These are phyloP conservation scores for Gambusia affinis DNA, from an alignment of 2,113 vertebrate species.

Conservation along the genomic window DNA sequence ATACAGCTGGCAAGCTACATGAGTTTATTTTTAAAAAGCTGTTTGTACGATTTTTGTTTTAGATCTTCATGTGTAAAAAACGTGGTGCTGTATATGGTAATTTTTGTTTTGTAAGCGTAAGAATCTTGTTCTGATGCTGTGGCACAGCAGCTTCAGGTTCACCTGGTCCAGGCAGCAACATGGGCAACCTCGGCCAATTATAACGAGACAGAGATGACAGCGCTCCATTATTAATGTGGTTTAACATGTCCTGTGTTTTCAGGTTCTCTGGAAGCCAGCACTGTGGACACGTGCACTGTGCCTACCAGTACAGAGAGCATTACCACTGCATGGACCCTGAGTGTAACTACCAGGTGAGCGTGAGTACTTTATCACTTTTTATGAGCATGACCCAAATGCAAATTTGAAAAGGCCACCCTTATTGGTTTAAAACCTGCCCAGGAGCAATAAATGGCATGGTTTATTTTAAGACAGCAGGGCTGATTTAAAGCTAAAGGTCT, in stretches of 20 bases:
- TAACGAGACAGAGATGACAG: background rate
- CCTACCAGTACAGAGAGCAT: slow-evolving; percentile 98
- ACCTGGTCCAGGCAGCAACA: background rate
- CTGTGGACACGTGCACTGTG: slow-evolving; percentile 97
- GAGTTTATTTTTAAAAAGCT: too few species aligned
- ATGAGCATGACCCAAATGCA: slow-evolving; percentile 34
- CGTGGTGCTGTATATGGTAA: too few species aligned
- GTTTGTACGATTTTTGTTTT: background rate
- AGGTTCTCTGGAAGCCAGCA: slow-evolving; percentile 99
- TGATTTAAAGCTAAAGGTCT: slow-evolving; percentile 6
- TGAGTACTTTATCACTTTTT: slow-evolving; percentile 60
- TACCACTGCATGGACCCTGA: slow-evolving; percentile 99
- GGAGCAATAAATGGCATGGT: background rate
- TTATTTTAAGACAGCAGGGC: slow-evolving; percentile 8
- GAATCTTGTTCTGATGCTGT: background rate
- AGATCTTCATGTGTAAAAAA: background rate
- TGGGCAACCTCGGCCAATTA: background rate
- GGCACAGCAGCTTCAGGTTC: background rate
- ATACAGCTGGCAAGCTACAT: too few species aligned
- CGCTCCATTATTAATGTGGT: slow-evolving; percentile 6
- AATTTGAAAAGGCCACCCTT: background rate
- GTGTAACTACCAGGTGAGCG: slow-evolving; percentile 98
- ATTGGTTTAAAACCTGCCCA: slow-evolving; percentile 1
- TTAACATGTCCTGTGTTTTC: slow-evolving; percentile 38
- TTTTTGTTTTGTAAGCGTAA: background rate